Percentiles rank a stretch among this genome's conserved stretches.
phyloP scores from a whole-genome alignment of 2,797 vertebrate genomes.

The Poliocrania exsul region DNA sequence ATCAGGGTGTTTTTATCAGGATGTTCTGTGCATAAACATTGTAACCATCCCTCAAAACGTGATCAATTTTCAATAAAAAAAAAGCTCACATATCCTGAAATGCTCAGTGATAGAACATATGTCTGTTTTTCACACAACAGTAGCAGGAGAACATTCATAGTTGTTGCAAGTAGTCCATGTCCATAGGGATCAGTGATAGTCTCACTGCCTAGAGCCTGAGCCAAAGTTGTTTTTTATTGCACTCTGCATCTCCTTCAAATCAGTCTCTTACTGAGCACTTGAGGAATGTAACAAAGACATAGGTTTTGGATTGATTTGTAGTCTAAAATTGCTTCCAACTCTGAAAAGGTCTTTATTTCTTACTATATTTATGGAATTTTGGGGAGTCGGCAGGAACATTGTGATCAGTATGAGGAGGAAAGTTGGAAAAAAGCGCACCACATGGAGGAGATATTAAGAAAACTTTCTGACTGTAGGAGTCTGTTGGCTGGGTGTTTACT shows the following conservation, averaged over 20 bases:
- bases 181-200: not conserved
- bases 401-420: not conserved
- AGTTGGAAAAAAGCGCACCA: not conserved
- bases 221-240: conserved; percentile 29
- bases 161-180: not conserved
- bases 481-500: not conserved
- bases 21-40: not conserved
- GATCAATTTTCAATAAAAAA: not conserved
- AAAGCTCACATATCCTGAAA: not conserved
- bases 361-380: not conserved
- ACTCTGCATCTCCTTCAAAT: not conserved
- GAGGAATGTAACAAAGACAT: conserved; percentile 37
- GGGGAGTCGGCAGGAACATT: not conserved
- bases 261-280: not conserved
- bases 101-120: not conserved
- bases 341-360: conserved; percentile 1
- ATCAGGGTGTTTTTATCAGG: not conserved
- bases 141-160: conserved; percentile 27
- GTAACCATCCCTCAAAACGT: not conserved
- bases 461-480: not conserved
- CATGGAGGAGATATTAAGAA: not conserved
- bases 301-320: conserved; percentile 8
- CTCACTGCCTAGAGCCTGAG: not conserved
- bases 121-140: conserved; percentile 28
- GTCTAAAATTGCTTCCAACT: conserved; percentile 10